A percentile compares a stretch with the other conserved stretches of the same genome.
Conservation (phyloP, 2,797 vertebrate species). For the Typhlichthys eigenmanni region DNA sequence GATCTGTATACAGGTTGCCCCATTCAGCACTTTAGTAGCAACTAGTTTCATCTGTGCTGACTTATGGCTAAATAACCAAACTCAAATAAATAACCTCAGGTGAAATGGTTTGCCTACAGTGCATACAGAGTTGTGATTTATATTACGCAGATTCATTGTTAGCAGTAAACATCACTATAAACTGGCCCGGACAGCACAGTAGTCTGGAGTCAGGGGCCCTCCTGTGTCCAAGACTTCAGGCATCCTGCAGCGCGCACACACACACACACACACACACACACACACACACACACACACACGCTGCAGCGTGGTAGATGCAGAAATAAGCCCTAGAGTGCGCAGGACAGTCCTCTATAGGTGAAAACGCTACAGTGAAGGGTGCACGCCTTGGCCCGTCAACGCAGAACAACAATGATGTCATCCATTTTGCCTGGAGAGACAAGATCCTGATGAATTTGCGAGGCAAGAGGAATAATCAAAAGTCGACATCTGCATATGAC, state of each 20-base stretch:
- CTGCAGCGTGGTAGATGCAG: conserved; percentile 56
- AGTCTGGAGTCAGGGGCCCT: conserved; percentile 44
- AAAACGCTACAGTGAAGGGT: conserved; percentile 56
- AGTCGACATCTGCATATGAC: conserved; percentile 76
- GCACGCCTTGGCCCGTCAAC: conserved; percentile 49
- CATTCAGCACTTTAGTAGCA: conserved; percentile 38
- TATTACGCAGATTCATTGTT: conserved; percentile 57
- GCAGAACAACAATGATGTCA: conserved; percentile 77
- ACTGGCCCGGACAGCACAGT: conserved; percentile 50
- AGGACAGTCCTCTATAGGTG: conserved; percentile 50
- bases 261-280: conserved; percentile 31
- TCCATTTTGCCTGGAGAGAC: conserved; percentile 77
- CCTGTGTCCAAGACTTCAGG: conserved; percentile 50
- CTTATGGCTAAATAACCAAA: conserved; percentile 50
- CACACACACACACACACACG: conserved; percentile 38
- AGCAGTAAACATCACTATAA: conserved; percentile 52
- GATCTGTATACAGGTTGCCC: background rate
- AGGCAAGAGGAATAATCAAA: conserved; percentile 70
- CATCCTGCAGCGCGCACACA: conserved; percentile 28
- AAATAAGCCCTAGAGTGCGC: conserved; percentile 61
- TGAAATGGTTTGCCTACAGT: conserved; percentile 62
- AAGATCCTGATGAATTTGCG: conserved; percentile 69
- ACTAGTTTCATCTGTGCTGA: conserved; percentile 40
- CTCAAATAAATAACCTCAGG: conserved; percentile 54
- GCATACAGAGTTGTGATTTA: conserved; percentile 53